Percentiles rank a stretch among this genome's conserved stretches.
phyloP scores from a whole-genome alignment of 2,888 invertebrate species.

The Lysandra coridon region DNA sequence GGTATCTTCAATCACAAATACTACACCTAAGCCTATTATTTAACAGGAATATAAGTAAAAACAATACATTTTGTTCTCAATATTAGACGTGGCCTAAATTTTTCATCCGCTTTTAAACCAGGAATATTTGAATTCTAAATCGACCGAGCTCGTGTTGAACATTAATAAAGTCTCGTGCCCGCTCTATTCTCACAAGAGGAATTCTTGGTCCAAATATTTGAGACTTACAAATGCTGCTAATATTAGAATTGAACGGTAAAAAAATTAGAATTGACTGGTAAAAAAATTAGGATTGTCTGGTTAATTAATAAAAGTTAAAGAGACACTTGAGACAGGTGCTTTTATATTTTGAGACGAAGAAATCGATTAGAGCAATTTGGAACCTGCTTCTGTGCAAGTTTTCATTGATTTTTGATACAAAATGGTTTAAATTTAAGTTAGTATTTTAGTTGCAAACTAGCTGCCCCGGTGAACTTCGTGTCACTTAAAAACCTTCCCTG shows the following conservation, averaged over 20 bases:
- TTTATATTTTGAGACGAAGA: not conserved
- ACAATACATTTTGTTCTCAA: not conserved
- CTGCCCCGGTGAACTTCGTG: no score
- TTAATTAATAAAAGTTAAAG: not conserved
- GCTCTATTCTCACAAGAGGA: not conserved
- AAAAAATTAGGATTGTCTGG: not conserved
- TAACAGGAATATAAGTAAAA: not conserved
- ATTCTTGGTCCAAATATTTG: not conserved
- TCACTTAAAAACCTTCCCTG: no score
- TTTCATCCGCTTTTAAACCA: conserved; percentile 19
- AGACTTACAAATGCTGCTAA: conserved; percentile 14
- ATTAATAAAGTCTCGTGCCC: not conserved
- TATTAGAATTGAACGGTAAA: conserved; percentile 2
- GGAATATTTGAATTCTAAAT: conserved; percentile 19
- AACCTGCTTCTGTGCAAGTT: no score
- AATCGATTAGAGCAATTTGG: not conserved
- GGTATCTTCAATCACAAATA: not conserved
- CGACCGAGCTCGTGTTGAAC: not conserved
- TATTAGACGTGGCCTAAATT: conserved; percentile 13
- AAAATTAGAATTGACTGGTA: not conserved
- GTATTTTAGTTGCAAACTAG: no score
- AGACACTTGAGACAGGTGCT: not conserved
- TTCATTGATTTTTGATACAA: not conserved
- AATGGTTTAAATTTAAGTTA: not conserved
- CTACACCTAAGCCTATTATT: not conserved